These are phyloP conservation scores for Rhea americana DNA, from an alignment of 2,113 vertebrate species.

Conservation along the genomic window DNA sequence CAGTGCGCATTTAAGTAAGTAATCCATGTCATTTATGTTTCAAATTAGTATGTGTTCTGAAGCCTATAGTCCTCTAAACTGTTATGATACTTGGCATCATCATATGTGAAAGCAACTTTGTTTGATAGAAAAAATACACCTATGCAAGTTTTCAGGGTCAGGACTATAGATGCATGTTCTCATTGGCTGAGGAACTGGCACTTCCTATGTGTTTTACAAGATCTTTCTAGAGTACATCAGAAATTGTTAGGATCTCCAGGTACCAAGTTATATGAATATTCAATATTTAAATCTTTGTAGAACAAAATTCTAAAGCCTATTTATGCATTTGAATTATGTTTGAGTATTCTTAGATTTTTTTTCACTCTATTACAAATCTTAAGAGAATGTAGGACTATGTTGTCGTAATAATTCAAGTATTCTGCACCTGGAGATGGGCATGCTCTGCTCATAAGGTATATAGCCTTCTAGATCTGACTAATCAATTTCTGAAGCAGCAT, in stretches of 20 bases:
- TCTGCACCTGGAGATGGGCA: neutral
- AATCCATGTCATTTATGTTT: no score
- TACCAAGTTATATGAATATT: neutral
- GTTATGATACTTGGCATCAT: neutral
- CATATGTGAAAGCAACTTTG: neutral
- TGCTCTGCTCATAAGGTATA: neutral
- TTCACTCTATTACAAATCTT: neutral
- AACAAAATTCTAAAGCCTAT: no score
- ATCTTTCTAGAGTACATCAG: neutral
- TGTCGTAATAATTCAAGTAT: neutral
- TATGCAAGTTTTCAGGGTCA: neutral
- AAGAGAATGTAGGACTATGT: neutral
- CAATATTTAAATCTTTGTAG: neutral
- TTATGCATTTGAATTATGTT: neutral
- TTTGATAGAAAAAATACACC: neutral
- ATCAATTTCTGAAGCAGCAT: neutral
- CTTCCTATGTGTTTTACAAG: neutral
- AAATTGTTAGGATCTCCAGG: neutral
- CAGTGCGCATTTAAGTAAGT: neutral
- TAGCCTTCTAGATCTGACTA: neutral
- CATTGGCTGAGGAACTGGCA: neutral
- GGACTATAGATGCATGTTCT: neutral
- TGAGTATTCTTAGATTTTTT: neutral
- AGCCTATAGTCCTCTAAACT: neutral
- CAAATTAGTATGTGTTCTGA: neutral